Evolutionary conservation across 2,888 invertebrate genomes (phyloP).

Genomic region (Hybos culiciformis): DNA sequence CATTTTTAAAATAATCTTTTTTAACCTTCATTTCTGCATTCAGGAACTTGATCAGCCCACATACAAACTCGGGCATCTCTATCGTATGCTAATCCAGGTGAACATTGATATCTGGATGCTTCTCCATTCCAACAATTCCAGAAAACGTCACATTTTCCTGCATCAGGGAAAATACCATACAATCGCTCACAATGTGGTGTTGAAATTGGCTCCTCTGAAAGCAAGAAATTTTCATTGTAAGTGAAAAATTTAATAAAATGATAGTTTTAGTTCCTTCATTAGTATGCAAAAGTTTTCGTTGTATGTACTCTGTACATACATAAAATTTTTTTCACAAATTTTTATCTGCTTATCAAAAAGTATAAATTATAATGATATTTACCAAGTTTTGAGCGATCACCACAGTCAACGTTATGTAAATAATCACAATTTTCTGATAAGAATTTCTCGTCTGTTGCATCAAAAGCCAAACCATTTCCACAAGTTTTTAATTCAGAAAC

Average conservation of each 20-base stretch:
- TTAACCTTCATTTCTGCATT: constrained; percentile 78
- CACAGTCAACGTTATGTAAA: constrained; percentile 87
- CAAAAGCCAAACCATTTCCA: constrained; percentile 87
- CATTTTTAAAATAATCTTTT: not conserved
- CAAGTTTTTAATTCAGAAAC: constrained; percentile 80
- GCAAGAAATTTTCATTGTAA: not conserved
- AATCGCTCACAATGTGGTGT: constrained; percentile 73
- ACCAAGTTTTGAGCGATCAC: constrained; percentile 76
- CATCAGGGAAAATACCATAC: constrained; percentile 87
- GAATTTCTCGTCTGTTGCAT: constrained; percentile 76
- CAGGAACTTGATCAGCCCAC: constrained; percentile 92
- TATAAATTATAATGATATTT: constrained; percentile 24
- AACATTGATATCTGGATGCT: constrained; percentile 85
- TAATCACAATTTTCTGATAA: constrained; percentile 91
- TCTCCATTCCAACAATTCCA: constrained; percentile 97
- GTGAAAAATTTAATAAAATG: not conserved
- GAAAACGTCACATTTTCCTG: constrained; percentile 79
- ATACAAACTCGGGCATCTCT: constrained; percentile 85
- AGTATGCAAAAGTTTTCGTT: too few species aligned
- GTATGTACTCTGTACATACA: too few species aligned
- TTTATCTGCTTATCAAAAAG: not conserved
- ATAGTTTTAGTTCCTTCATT: too few species aligned
- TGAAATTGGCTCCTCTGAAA: constrained; percentile 65
- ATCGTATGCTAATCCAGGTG: constrained; percentile 88
- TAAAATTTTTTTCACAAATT: not conserved